A percentile compares a stretch with the other conserved stretches of the same genome.
phyloP scores from a whole-genome alignment of 2,888 invertebrate genomes.

The Zelleria hepariella region DNA sequence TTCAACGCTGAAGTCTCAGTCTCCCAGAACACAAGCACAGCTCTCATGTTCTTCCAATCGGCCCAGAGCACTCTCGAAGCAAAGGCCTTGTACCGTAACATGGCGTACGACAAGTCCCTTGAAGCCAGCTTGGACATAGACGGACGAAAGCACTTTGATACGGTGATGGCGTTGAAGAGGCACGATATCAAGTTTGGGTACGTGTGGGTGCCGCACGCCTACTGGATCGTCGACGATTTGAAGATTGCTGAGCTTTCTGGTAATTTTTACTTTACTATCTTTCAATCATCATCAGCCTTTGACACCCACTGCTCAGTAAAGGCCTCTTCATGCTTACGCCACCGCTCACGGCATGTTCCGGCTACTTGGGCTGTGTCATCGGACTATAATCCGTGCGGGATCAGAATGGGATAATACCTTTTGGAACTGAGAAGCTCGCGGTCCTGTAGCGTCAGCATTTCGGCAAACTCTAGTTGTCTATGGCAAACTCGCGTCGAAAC shows the following conservation, averaged over 20 bases:
- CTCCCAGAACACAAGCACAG: slow-evolving; percentile 52
- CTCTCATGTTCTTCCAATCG: slow-evolving; percentile 75
- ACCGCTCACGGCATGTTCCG: too few species aligned
- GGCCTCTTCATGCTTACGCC: too few species aligned
- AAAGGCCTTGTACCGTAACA: slow-evolving; percentile 79
- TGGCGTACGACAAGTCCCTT: slow-evolving; percentile 77
- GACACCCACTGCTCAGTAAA: too few species aligned
- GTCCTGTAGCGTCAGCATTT: too few species aligned
- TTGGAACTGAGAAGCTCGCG: too few species aligned
- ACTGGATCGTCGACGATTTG: slow-evolving; percentile 81
- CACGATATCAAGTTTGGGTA: slow-evolving; percentile 76
- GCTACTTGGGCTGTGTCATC: too few species aligned
- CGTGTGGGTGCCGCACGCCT: slow-evolving; percentile 78
- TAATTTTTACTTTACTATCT: slow-evolving; percentile 32
- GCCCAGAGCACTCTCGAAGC: slow-evolving; percentile 77
- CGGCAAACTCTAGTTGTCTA: too few species aligned
- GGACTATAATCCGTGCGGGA: too few species aligned
- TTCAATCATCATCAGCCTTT: too few species aligned
- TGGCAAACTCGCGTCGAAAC: too few species aligned
- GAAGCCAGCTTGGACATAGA: slow-evolving; percentile 81
- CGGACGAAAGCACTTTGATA: slow-evolving; percentile 78
- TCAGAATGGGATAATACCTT: too few species aligned
- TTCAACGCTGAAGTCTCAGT: slow-evolving; percentile 51
- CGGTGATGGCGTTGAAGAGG: slow-evolving; percentile 72
- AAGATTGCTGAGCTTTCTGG: slow-evolving; percentile 79